Evolutionary conservation across 2,888 invertebrate species (phyloP).

Genomic region (Drosophila limbata): DNA sequence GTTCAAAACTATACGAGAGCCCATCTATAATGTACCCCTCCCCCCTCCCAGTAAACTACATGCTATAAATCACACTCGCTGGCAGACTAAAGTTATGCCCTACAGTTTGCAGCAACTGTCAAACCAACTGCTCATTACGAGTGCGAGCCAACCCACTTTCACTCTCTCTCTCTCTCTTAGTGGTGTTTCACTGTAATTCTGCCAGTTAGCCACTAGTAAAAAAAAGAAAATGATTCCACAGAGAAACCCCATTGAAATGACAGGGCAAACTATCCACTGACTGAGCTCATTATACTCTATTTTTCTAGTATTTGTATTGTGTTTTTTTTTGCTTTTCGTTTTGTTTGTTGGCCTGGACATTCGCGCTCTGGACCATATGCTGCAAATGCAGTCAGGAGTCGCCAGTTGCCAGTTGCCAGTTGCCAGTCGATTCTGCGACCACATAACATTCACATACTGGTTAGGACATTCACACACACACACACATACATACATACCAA

Average conservation of each 20-base stretch:
- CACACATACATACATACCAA: neutral
- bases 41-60: constrained; percentile 40
- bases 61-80: constrained; percentile 69
- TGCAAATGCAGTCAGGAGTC: constrained; percentile 34
- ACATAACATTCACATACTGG: constrained; percentile 50
- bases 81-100: constrained; percentile 70
- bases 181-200: constrained; percentile 8
- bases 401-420: constrained; percentile 12
- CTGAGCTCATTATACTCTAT: constrained; percentile 70
- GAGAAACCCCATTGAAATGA: constrained; percentile 42
- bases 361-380: constrained; percentile 54
- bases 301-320: constrained; percentile 35
- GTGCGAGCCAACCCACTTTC: constrained; percentile 50
- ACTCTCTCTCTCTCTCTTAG: constrained; percentile 23
- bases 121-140: constrained; percentile 78
- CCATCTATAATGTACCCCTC: constrained; percentile 56
- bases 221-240: constrained; percentile 23
- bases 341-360: constrained; percentile 27
- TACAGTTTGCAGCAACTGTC: constrained; percentile 70
- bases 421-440: constrained; percentile 64
- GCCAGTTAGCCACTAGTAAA: constrained; percentile 45
- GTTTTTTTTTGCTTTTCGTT: constrained; percentile 1
- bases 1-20: constrained; percentile 40
- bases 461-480: constrained; percentile 22
- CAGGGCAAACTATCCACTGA: constrained; percentile 42